phyloP scores from a whole-genome alignment of 2,113 vertebrate species.

The Gallinago undulata region DNA sequence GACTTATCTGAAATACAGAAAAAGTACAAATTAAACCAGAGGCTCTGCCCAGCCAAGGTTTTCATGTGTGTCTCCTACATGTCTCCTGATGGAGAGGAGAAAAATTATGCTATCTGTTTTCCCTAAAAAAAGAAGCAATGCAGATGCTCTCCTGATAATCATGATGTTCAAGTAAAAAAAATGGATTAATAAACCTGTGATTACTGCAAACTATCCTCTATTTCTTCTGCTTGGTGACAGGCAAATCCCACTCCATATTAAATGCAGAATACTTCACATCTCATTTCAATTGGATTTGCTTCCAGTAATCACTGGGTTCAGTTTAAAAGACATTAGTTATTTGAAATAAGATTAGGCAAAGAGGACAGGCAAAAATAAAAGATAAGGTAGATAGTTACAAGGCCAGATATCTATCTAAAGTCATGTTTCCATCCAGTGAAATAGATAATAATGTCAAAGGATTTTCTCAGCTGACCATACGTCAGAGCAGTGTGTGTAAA shows the following conservation, averaged over 20 bases:
- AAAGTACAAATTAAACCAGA: background rate
- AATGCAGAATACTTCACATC: background rate
- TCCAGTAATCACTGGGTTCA: background rate
- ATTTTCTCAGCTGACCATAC: background rate
- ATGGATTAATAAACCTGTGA: background rate
- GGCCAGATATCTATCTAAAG: background rate
- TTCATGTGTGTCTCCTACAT: background rate
- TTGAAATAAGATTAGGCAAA: background rate
- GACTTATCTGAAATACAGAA: background rate
- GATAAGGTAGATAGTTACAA: background rate
- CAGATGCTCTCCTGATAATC: background rate
- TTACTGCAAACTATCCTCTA: background rate
- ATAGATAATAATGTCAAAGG: background rate
- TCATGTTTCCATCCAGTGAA: background rate
- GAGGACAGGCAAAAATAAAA: background rate
- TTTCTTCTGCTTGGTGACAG: background rate
- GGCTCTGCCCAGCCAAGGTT: background rate
- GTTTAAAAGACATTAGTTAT: background rate
- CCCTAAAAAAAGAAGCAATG: background rate
- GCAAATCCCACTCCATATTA: background rate
- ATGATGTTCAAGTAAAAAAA: background rate
- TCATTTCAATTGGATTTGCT: background rate
- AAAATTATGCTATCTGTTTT: background rate
- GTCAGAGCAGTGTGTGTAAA: background rate
- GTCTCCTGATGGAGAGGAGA: background rate